Conservation (phyloP, 1,140 invertebrate species). For the Babylonia areolata region DNA sequence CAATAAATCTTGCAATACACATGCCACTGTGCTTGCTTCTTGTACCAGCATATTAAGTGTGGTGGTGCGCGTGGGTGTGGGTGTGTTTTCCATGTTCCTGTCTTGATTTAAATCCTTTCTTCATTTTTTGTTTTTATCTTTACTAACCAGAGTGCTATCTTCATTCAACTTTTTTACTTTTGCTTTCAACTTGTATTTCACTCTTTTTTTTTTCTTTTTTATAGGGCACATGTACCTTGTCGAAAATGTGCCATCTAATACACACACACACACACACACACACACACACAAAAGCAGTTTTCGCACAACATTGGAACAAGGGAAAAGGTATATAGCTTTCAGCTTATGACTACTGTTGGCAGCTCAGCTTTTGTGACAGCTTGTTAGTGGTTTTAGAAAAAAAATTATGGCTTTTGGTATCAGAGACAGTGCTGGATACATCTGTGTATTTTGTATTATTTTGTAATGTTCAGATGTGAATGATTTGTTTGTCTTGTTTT, state of each 20-base stretch:
- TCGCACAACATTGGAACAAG: background rate
- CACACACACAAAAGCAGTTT: background rate
- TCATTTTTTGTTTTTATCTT: background rate
- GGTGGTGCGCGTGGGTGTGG: background rate
- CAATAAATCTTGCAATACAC: conserved; percentile 8
- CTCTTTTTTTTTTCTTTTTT: background rate
- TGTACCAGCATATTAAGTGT: background rate
- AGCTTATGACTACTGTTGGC: background rate
- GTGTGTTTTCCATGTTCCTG: background rate
- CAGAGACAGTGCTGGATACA: conserved; percentile 33
- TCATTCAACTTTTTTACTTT: background rate
- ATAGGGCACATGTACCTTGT: background rate
- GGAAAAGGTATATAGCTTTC: background rate
- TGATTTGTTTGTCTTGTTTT: background rate
- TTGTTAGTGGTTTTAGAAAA: too few relatives aligned
- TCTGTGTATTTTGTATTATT: conserved; percentile 4
- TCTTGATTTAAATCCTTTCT: too few relatives aligned
- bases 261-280: background rate
- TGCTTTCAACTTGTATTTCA: background rate
- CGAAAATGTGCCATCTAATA: background rate
- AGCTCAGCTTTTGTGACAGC: too few relatives aligned
- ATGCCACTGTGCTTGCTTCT: background rate
- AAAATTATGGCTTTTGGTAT: too few relatives aligned
- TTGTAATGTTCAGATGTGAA: background rate
- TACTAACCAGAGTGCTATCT: background rate